Evolutionary conservation across 2,888 invertebrate species (phyloP).

Genomic region (Amiota mariae): DNA sequence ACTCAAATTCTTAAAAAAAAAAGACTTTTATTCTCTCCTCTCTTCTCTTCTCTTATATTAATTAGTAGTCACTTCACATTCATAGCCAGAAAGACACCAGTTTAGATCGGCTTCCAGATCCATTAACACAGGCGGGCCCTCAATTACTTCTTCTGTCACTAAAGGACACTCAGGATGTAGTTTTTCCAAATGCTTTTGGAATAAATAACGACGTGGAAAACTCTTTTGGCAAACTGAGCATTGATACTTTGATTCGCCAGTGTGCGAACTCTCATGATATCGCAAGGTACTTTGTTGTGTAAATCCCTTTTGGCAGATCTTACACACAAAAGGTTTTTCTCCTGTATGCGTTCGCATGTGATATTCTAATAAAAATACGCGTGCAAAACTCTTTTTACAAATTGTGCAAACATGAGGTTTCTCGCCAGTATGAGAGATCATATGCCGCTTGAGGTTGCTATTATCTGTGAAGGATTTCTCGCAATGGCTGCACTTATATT

Average conservation of each 20-base stretch:
- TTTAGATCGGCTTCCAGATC: too few relatives aligned
- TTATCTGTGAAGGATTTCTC: slow-evolving; percentile 64
- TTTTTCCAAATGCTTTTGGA: slow-evolving; percentile 43
- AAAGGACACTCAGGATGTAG: slow-evolving; percentile 25
- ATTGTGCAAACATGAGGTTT: slow-evolving; percentile 67
- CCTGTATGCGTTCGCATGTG: slow-evolving; percentile 71
- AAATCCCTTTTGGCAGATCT: slow-evolving; percentile 61
- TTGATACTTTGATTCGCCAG: slow-evolving; percentile 63
- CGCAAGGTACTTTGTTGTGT: slow-evolving; percentile 70
- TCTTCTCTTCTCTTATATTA: too few relatives aligned
- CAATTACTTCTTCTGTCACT: neutral
- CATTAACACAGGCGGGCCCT: neutral
- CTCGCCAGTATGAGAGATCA: slow-evolving; percentile 68
- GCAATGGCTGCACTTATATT: slow-evolving; percentile 62
- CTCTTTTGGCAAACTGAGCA: slow-evolving; percentile 63
- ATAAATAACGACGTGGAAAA: slow-evolving; percentile 51
- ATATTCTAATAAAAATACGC: slow-evolving; percentile 73
- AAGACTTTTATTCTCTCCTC: too few relatives aligned
- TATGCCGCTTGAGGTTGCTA: slow-evolving; percentile 67
- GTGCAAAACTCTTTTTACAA: slow-evolving; percentile 65
- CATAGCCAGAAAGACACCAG: too few relatives aligned
- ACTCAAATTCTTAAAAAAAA: neutral
- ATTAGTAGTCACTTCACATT: too few relatives aligned
- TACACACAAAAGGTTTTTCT: slow-evolving; percentile 69
- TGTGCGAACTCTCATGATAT: slow-evolving; percentile 71